Base-by-base conservation (phyloP, 2,113 vertebrate species). In the Scolopax mira region DNA sequence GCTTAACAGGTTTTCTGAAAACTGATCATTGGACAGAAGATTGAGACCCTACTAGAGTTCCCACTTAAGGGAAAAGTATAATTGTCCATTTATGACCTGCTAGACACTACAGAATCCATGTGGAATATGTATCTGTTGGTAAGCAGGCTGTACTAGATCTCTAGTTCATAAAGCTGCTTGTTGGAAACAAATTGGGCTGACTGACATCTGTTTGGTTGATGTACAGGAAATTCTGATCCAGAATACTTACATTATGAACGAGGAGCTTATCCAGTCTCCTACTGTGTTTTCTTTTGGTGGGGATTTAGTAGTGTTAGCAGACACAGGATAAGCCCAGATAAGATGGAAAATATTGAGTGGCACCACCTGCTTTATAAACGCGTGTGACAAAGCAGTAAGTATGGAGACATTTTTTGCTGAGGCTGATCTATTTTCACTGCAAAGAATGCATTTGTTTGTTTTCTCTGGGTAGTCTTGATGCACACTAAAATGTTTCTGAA, bases 401-500 rank as follows among this genome's bases (percentile, higher is more conserved):
- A 33, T 65, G 58, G 42, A 72, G 31, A 39, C 25, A 23, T 54
- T 79, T 93, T 96, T 95, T 85, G 35, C 55, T 0, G 3, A 60
- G 64, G 10, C 42, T 51, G 54, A 58, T 92, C 51, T 79, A 9
- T 95, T 84, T 60, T 64, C 23, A 16, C 23, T 87, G 33, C 23
- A 92, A 77, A 57, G 73, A 90, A 81, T n/a, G 18, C 35, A 61
- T 78, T 73, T 88, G 41, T 85, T 94, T 92, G 23, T 83, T 86
- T 94, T 95, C 51, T 88, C 65, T 92, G 71, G 41, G 71, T 92
- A 62, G 42, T 65, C 62, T 88, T 88, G 72, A 66, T 85, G 69
- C 49, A 23, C 37, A 54, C 42, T 81, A 85, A 92, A 95, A 90
- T 77, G 62, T 94, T 93, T 90, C 85, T 91, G 71, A 91, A 90